These are phyloP conservation scores for Halichoeres trimaculatus DNA, from an alignment of 2,113 vertebrate species.

Conservation along the genomic window DNA sequence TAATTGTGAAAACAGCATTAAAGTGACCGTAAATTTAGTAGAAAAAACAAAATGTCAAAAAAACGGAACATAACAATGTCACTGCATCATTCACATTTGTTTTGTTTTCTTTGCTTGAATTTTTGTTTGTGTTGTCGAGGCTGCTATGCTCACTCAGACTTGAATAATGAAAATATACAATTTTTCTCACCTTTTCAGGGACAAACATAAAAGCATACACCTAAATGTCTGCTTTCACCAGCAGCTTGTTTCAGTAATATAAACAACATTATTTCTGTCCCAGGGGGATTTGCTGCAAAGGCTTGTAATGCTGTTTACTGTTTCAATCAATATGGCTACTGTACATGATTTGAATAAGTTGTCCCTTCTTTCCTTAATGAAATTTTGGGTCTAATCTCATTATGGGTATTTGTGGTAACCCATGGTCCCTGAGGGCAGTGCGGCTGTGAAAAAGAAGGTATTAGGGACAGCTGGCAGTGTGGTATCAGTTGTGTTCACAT, in stretches of 20 bases:
- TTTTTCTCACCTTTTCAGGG: too few relatives aligned
- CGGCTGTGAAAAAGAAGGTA: slow-evolving; percentile 45
- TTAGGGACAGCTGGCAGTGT: slow-evolving; percentile 75
- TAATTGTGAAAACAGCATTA: neutral
- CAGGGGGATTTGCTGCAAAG: slow-evolving; percentile 28
- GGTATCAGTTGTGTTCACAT: slow-evolving; percentile 72
- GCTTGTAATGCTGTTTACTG: slow-evolving; percentile 44
- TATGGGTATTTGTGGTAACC: slow-evolving; percentile 67
- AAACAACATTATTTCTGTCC: slow-evolving; percentile 18
- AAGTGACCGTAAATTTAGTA: slow-evolving; percentile 4
- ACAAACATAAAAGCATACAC: too few relatives aligned
- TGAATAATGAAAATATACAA: neutral
- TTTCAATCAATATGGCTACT: slow-evolving; percentile 46
- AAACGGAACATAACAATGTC: neutral
- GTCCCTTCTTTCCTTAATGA: slow-evolving; percentile 64
- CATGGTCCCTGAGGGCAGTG: slow-evolving; percentile 39
- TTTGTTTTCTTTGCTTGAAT: neutral
- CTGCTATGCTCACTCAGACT: neutral
- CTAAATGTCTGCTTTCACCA: too few relatives aligned
- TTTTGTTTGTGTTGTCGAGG: slow-evolving; percentile 20
- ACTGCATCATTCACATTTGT: neutral
- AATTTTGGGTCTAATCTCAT: slow-evolving; percentile 68
- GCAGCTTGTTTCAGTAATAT: slow-evolving; percentile 12
- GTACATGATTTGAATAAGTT: slow-evolving; percentile 44
- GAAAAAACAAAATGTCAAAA: neutral